Evolutionary conservation across 2,113 vertebrate genomes (phyloP), one percentile per base, ranked within the genome.

Genomic region (Alces alces): DNA sequence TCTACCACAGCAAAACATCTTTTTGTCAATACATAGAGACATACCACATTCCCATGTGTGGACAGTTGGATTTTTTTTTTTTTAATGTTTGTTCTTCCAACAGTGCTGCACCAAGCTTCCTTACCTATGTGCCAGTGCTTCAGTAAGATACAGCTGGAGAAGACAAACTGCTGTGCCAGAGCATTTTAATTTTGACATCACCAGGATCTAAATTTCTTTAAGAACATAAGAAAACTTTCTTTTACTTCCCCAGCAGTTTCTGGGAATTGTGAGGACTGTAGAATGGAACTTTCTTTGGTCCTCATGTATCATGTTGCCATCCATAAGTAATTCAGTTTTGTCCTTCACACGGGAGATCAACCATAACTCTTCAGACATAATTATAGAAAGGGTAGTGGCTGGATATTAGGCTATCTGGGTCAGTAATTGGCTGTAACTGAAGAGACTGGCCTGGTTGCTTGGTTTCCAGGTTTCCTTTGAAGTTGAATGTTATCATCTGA

Each of bases 1-100:
- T 80, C 52, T 39, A 7, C 55, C 16, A 14, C 52, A 83, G 27
- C 33, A n/a, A 45, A 39, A 47, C 30, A 28, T 7, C 80, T 91
- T 17, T 36, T 9, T 27, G 28, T 7, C 13, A 2, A 25, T 27
- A 45, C 85, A 76, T 2, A 86, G 30, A 80, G 25, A 70, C 84
- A 1, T 17, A 12, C 30, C 50, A 19, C 9, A 1, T 15, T 33
- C 21, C 28, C 57, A 0, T 1, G 11, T 23, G 27, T 39, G n/a
- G 25, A 27, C 47, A 25, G 9, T 57, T 36, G 7, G 3, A 36
- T n/a, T 55, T 55, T 19, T n/a, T 55, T 55, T 19, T 82, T 82
- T 54, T 15, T 12, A 80, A 58, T 5, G 7, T 84, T 52, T 43
- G 6, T 9, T 57, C 50, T 70, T 66, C 39, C 61, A 57, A 55